Evolutionary conservation across 2,888 invertebrate species (phyloP), one percentile per base, ranked within the genome.

Genomic region (Opisthograptis luteolata): DNA sequence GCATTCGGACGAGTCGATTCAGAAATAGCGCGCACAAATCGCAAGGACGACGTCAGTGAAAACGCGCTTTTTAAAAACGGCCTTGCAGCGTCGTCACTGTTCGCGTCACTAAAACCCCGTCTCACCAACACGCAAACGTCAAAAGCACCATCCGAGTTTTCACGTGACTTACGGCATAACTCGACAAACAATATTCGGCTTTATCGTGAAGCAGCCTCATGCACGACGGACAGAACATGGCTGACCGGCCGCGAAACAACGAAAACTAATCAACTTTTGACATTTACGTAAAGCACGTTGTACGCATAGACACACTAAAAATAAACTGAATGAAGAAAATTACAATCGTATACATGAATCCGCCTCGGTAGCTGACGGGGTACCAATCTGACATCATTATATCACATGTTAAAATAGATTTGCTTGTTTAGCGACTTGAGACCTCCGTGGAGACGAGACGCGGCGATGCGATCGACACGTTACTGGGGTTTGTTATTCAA

Each of bases 271-370:
- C 50, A 79, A 82, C 86, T 84, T 84, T 85, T 81, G 84, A 87
- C 89, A 85, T 87, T 87, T 84, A 84, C 87, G 81, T 77, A 79
- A 80, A 79, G 71, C 87, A 85, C 88, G 89, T 87, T 85, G 79
- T 73, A 73, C 87, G 75, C 86, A 79, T 70, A 72, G 80, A 76
- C 73, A 70, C 79, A 84, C 86, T 84, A 84, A 84, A 81, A 82
- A 84, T 86, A 87, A 77, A 88, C 88, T 88, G 87, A 83, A 76
- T 76, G 78, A 81, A 76, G 84, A 79, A 73, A 70, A 85, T 87
- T 87, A 88, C 88, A 83, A 88, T 87, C 76, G 88, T 87, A 74
- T 84, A 81, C 87, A 88, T 87, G 79, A 80, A 74, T 81, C 87
- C 83, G 70, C 76, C 77, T 74, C 79, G 80, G 84, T 76, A 73